Conservation (phyloP, 1,140 invertebrate genomes). For the Lucilia cuprina region DNA sequence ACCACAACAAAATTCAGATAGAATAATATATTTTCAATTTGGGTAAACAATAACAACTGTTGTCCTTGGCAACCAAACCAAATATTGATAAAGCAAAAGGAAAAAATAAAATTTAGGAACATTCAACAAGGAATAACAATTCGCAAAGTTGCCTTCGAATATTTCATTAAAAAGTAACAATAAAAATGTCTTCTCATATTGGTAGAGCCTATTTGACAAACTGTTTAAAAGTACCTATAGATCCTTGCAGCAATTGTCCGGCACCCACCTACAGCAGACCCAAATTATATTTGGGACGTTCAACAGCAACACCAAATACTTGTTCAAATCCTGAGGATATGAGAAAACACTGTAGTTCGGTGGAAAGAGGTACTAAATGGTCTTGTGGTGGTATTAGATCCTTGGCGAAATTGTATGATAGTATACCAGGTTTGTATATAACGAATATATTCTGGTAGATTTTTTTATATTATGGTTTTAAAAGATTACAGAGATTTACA, state of each 20-base stretch:
- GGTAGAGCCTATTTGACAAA: slow-evolving; percentile 49
- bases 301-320: background rate
- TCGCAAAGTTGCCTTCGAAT: background rate
- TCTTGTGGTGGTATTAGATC: slow-evolving; percentile 49
- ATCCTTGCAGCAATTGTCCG: slow-evolving; percentile 60
- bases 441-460: background rate
- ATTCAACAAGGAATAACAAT: background rate
- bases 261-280: slow-evolving; percentile 58
- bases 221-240: slow-evolving; percentile 57
- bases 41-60: background rate
- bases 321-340: background rate
- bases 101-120: background rate
- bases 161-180: background rate
- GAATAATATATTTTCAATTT: background rate
- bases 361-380: background rate
- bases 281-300: slow-evolving; percentile 50
- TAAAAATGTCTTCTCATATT: slow-evolving; percentile 36
- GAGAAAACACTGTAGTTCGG: background rate
- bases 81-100: slow-evolving; percentile 6
- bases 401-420: slow-evolving; percentile 59
- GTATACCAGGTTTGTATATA: slow-evolving; percentile 54
- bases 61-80: background rate
- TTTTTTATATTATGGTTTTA: background rate
- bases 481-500: slow-evolving; percentile 59
- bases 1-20: background rate